Conservation (phyloP, 2,113 vertebrate species). For the Madoqua kirkii region DNA sequence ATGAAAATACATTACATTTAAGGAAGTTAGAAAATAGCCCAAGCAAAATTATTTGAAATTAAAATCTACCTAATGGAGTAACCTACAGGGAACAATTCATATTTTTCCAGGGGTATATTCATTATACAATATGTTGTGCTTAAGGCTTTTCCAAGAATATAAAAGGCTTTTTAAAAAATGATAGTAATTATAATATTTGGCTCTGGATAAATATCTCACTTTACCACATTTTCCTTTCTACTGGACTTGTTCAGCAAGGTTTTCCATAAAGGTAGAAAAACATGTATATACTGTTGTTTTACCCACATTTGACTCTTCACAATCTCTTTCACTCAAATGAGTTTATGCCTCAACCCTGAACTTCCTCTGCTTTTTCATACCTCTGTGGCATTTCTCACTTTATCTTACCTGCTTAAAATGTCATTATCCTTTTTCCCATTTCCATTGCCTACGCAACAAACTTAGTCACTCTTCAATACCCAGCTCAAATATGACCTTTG, state of each 20-base stretch:
- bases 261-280: background rate
- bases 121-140: background rate
- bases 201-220: background rate
- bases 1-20: background rate
- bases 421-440: background rate
- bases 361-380: background rate
- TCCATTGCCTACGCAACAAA: background rate
- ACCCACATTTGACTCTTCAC: background rate
- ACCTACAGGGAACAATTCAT: background rate
- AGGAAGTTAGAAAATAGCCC: background rate
- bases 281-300: background rate
- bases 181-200: background rate
- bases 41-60: conserved; percentile 27
- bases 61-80: background rate
- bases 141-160: background rate
- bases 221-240: background rate
- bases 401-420: background rate
- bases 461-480: background rate
- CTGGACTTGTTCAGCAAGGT: background rate
- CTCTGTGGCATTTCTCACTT: background rate
- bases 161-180: background rate
- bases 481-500: background rate
- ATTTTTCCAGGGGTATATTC: background rate
- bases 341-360: background rate
- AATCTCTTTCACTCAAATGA: background rate